Base-by-base conservation (phyloP, 2,888 invertebrate species). In the Hirudinaria manillensis region DNA sequence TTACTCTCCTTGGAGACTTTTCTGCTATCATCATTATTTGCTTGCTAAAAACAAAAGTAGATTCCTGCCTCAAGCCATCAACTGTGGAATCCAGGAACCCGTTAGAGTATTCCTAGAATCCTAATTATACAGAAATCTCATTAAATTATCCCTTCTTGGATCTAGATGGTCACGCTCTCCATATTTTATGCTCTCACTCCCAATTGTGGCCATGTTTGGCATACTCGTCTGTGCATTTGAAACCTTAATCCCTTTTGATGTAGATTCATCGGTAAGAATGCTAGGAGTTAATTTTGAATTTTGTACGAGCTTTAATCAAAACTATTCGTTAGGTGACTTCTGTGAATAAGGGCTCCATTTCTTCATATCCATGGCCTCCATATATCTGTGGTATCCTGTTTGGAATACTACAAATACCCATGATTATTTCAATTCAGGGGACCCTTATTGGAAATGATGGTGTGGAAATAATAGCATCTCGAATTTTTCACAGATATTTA, bases 401-500 rank as follows among this genome's bases (percentile, higher is more conserved):
- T 21, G 81, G 81, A 3, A 32, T 72, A 16, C 74, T 82, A 13
- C 81, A 82, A 75, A 68, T 81, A 2, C 82, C 82, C 34, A 72
- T 81, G n/a, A 76, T 81, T 10, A 72, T 81, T n/a, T 45, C 75
- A 4, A 70, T 80, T 21, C 72, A 75, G n/a, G 75, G 79, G 72
- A 78, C 80, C 38, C 77, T 81, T 70, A 79, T 78, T 77, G 78
- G 78, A 65, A 80, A 80, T 77, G 79, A 77, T 67, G 77, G 80
- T 75, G 78, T 80, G 73, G 76, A 79, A 34, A 80, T 80, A 2
- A 51, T 80, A 45, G 53, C 77, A 13, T 79, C 81, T 19, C 80
- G 79, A 67, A 29, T 79, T 45, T 16, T 45, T 10, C 45, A 16
- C 10, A 45, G 45, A 16, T 1, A 1, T 16, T 45, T 16, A 10